Evolutionary conservation across 1,140 invertebrate species (phyloP), one percentile per base, ranked within the genome.

Genomic region (Ganaspis sp.): DNA sequence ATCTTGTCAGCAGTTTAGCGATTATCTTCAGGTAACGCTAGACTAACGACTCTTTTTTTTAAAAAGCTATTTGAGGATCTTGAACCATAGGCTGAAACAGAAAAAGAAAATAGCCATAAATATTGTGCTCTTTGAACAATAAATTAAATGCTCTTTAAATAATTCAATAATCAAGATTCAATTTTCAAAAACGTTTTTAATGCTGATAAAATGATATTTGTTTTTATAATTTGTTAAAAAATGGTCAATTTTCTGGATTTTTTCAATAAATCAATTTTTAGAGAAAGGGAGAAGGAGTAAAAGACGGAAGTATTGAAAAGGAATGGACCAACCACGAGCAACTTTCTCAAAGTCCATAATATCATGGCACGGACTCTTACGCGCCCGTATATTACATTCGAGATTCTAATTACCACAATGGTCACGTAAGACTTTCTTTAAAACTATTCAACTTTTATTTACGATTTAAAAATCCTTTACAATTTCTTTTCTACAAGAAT

Each of bases 31-130:
- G 37, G 26, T 21, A 37, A n/a, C 37, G 15, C n/a, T 72, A 17
- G 4, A 64, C 23, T 34, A 53, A 26, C 34, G 49, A 12, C 17
- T 58, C n/a, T 38, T 53, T 70, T 73, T 26, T 73, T 29, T n/a
- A 12, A 26, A 45, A n/a, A 26, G 80, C 83, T 90, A 89, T 89
- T 90, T 90, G 86, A 90, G 86, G 83, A 85, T 83, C 69, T 80
- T 87, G 77, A 81, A 84, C 81, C 84, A 84, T 86, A 83, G 54
- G 83, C 88, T 90, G 84, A 6, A 90, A 88, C 70, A 80, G 34
- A 82, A 77, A 75, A 72, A 40, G 5, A 73, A 79, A 64, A 29
- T 34, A 8, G n/a, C 5, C 3, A 29, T 64, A 29, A 64, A 29
- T 6, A 15, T 64, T 23, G 8, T 34, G 2, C 9, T 8, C 5